phyloP scores from a whole-genome alignment of 2,888 invertebrate genomes.

The Zaprionus bogoriensis region DNA sequence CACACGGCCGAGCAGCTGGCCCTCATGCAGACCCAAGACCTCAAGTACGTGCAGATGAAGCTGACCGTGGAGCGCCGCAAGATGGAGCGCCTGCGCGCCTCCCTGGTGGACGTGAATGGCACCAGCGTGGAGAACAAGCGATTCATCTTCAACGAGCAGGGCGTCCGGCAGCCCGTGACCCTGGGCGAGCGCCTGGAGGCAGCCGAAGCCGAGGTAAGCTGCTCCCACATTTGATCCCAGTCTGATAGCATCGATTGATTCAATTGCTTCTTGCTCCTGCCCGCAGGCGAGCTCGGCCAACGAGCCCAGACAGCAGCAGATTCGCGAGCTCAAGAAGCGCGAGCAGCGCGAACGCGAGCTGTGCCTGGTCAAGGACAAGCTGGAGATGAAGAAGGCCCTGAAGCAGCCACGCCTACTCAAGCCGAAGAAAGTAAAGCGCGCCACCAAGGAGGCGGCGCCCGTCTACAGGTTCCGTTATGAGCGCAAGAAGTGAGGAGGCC shows the following conservation, averaged over 20 bases:
- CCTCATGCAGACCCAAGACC: slow-evolving; percentile 95
- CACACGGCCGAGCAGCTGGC: slow-evolving; percentile 92
- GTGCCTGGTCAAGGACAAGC: slow-evolving; percentile 89
- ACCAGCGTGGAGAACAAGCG: slow-evolving; percentile 89
- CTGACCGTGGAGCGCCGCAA: slow-evolving; percentile 92
- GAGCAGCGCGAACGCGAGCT: slow-evolving; percentile 90
- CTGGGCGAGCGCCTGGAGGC: slow-evolving; percentile 87
- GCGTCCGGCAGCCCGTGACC: slow-evolving; percentile 45
- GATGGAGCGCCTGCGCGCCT: slow-evolving; percentile 86
- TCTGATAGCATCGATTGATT: neutral
- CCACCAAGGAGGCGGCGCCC: slow-evolving; percentile 87
- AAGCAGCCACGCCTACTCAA: slow-evolving; percentile 86
- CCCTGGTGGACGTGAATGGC: slow-evolving; percentile 92
- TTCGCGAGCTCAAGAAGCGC: slow-evolving; percentile 89
- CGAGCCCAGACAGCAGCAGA: slow-evolving; percentile 84
- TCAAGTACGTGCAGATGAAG: slow-evolving; percentile 94
- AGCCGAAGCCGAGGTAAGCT: slow-evolving; percentile 81
- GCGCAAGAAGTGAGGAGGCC: slow-evolving; percentile 84
- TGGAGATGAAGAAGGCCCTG: slow-evolving; percentile 88
- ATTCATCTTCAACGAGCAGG: slow-evolving; percentile 90
- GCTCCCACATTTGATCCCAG: neutral
- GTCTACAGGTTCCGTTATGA: slow-evolving; percentile 92
- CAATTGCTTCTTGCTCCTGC: too few species aligned
- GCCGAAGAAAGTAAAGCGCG: slow-evolving; percentile 86
- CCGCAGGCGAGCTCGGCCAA: neutral